Evolutionary conservation across 2,888 invertebrate genomes (phyloP).

Genomic region (Melanophora roralis): DNA sequence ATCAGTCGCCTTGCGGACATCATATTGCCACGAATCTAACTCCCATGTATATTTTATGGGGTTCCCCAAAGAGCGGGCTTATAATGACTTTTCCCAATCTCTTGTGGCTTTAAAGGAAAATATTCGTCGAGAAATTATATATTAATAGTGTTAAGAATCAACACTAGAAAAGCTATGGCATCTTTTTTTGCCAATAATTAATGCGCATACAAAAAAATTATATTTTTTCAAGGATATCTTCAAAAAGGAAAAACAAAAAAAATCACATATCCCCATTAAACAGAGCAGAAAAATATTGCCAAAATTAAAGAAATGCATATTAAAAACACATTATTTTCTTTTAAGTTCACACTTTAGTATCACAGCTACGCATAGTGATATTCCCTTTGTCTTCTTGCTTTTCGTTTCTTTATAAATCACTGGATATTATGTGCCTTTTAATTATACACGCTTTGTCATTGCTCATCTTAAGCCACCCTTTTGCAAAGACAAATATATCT

Average conservation of each 20-base stretch:
- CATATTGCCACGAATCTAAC: too few species aligned
- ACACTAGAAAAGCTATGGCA: conserved; percentile 35
- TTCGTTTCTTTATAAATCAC: conserved; percentile 52
- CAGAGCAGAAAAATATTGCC: neutral
- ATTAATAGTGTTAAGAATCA: too few species aligned
- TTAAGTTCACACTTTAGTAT: conserved; percentile 10
- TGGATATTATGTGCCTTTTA: conserved; percentile 46
- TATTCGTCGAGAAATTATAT: too few species aligned
- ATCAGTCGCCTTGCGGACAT: too few species aligned
- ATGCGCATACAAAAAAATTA: too few species aligned
- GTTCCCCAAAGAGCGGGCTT: too few species aligned
- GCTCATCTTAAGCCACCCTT: neutral
- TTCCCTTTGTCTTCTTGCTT: neutral
- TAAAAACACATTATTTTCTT: conserved; percentile 38
- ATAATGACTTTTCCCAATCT: too few species aligned
- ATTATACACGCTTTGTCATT: conserved; percentile 30
- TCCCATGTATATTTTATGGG: too few species aligned
- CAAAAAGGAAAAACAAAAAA: neutral
- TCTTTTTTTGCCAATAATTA: neutral
- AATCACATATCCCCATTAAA: too few species aligned
- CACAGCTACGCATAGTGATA: conserved; percentile 25
- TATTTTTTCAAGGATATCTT: conserved; percentile 47
- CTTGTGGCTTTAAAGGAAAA: too few species aligned
- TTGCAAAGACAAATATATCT: neutral
- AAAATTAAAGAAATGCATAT: conserved; percentile 29